A percentile compares a stretch with the other conserved stretches of the same genome.
These are phyloP conservation scores for Cerceris rybyensis DNA, from an alignment of 2,888 invertebrate species.

Conservation along the genomic window DNA sequence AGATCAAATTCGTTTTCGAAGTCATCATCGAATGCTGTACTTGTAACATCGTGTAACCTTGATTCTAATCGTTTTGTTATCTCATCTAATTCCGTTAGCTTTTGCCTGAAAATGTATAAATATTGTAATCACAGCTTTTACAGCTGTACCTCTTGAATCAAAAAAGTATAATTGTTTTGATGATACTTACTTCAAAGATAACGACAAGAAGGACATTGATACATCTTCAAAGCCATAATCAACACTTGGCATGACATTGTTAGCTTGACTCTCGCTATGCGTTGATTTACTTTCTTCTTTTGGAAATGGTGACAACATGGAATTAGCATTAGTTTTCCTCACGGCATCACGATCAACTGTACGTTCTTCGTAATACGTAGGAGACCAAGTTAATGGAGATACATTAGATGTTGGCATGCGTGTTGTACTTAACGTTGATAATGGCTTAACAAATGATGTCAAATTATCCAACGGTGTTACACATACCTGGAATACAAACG, in stretches of 20 bases:
- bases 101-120: constrained; percentile 82
- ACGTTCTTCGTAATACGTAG: constrained; percentile 4
- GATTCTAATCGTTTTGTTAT: constrained; percentile 85
- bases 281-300: constrained; percentile 41
- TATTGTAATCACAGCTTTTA: background rate
- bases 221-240: constrained; percentile 71
- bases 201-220: constrained; percentile 77
- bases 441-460: constrained; percentile 66
- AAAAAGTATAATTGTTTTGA: constrained; percentile 7
- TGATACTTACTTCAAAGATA: constrained; percentile 76
- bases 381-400: constrained; percentile 34
- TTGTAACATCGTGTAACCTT: constrained; percentile 84
- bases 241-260: constrained; percentile 53
- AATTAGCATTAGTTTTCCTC: constrained; percentile 33
- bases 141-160: background rate
- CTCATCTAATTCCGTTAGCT: constrained; percentile 85
- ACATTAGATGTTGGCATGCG: constrained; percentile 39
- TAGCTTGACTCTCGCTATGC: constrained; percentile 37
- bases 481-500: constrained; percentile 78
- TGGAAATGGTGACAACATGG: constrained; percentile 8
- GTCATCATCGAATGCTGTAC: constrained; percentile 83
- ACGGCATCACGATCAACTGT: constrained; percentile 56
- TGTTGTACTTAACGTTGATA: constrained; percentile 45
- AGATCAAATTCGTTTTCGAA: constrained; percentile 84
- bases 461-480: constrained; percentile 84